These are phyloP conservation scores for Tetheella fluctuosa DNA, from an alignment of 2,888 invertebrate genomes.

Conservation along the genomic window DNA sequence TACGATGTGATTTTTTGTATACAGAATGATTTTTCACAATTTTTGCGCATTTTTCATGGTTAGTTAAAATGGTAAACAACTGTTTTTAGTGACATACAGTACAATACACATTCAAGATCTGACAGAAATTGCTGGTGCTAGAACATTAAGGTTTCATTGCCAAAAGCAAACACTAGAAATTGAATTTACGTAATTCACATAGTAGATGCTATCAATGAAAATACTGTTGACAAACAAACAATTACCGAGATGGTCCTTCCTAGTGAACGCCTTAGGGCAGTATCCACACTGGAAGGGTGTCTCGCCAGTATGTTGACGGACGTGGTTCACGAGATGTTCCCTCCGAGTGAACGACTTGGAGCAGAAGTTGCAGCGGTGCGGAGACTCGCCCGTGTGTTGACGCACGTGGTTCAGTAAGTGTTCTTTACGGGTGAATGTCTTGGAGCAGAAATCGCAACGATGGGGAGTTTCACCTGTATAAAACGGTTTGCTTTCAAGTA, in stretches of 20 bases:
- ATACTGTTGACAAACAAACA: conserved; percentile 12
- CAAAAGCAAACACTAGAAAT: too few relatives aligned
- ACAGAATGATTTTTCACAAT: too few relatives aligned
- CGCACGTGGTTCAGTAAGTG: conserved; percentile 90
- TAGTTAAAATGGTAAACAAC: too few relatives aligned
- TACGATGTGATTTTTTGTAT: too few relatives aligned
- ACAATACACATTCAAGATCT: too few relatives aligned
- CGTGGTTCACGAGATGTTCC: conserved; percentile 94
- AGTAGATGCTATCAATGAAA: not conserved
- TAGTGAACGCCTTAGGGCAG: conserved; percentile 93
- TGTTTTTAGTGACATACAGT: too few relatives aligned
- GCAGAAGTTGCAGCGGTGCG: conserved; percentile 93
- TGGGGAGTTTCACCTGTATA: conserved; percentile 88
- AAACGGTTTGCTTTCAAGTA: conserved; percentile 9
- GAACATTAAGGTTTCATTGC: too few relatives aligned
- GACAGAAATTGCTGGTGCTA: too few relatives aligned
- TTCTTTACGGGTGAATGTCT: conserved; percentile 91
- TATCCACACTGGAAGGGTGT: conserved; percentile 92
- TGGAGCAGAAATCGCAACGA: conserved; percentile 91
- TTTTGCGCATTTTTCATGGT: too few relatives aligned
- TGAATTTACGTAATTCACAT: too few relatives aligned
- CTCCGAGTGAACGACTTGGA: conserved; percentile 94
- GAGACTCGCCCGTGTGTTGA: conserved; percentile 92
- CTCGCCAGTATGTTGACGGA: conserved; percentile 91
- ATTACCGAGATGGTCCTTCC: conserved; percentile 90